A percentile compares a stretch with the other conserved stretches of the same genome.
Conservation (phyloP, 2,888 invertebrate species). For the Papilio demoleus region DNA sequence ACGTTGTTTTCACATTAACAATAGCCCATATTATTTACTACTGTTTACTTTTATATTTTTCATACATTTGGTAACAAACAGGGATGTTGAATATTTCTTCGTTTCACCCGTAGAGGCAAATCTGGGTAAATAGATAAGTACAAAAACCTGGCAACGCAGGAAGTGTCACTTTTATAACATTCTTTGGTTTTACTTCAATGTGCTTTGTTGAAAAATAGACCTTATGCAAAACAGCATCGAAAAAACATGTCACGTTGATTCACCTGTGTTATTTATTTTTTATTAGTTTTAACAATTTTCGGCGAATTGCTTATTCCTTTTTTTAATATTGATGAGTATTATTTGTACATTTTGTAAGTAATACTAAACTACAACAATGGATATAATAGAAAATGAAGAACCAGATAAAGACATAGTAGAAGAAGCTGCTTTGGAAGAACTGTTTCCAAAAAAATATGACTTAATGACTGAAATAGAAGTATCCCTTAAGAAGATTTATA, state of each 20-base stretch:
- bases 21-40: too few relatives aligned
- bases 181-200: too few relatives aligned
- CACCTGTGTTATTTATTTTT: background rate
- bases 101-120: too few relatives aligned
- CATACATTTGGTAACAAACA: too few relatives aligned
- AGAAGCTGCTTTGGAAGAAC: constrained; percentile 57
- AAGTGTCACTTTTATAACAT: too few relatives aligned
- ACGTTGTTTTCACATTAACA: too few relatives aligned
- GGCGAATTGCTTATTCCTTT: background rate
- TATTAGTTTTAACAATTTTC: background rate
- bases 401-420: constrained; percentile 68
- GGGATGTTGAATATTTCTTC: too few relatives aligned
- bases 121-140: too few relatives aligned
- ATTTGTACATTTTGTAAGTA: background rate
- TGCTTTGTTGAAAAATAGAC: too few relatives aligned
- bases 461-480: constrained; percentile 79
- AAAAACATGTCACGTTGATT: constrained; percentile 6
- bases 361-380: constrained; percentile 56
- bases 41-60: too few relatives aligned
- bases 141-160: too few relatives aligned
- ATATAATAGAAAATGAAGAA: constrained; percentile 72
- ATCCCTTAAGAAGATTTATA: constrained; percentile 82
- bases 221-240: too few relatives aligned
- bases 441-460: constrained; percentile 65
- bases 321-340: background rate